Evolutionary conservation across 2,113 vertebrate species (phyloP), one percentile per base, ranked within the genome.

Genomic region (Cathartes aura): DNA sequence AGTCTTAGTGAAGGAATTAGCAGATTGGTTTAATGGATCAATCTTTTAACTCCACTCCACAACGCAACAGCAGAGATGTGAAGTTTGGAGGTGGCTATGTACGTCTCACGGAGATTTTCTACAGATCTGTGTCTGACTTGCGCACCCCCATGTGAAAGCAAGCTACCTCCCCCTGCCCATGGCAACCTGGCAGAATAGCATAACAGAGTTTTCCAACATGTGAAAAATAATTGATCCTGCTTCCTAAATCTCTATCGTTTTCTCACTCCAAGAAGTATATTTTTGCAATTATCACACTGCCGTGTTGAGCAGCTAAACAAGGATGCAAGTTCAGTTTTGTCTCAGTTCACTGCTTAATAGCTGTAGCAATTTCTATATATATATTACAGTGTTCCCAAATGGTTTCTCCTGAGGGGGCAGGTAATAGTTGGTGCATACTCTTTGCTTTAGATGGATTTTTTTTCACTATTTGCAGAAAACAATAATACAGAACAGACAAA

Each of bases 241-340:
- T 96, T 72, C 86, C 63, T 81, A 90, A 93, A 86, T 78, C 38
- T 48, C 79, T 70, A 50, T 56, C 47, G 52, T 92, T 87, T 94
- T 82, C 72, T 80, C 38, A 86, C n/a, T 48, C 47, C 24, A 60
- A 87, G 67, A 56, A 90, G 52, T 63, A 15, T 75, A 86, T 94
- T 91, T 89, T 95, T 93, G 66, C 42, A 92, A 68, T 93, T 96
- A 95, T 68, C 75, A 78, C 87, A 48, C 82, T 76, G 74, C 66
- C 0, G 2, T 36, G 55, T 67, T 67, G 64, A 96, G 85, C 90
- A 84, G 72, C 87, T 93, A 86, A 97, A 95, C 87, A 81, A 36
- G 62, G 70, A 89, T 56, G 52, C 70, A 82, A 90, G 59, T 40
- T 88, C 52, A 20, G 72, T 64, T 90, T 86, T 93, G 52, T 87